Evolutionary conservation across 2,797 vertebrate genomes (phyloP).

Genomic region (Sparus aurata): DNA sequence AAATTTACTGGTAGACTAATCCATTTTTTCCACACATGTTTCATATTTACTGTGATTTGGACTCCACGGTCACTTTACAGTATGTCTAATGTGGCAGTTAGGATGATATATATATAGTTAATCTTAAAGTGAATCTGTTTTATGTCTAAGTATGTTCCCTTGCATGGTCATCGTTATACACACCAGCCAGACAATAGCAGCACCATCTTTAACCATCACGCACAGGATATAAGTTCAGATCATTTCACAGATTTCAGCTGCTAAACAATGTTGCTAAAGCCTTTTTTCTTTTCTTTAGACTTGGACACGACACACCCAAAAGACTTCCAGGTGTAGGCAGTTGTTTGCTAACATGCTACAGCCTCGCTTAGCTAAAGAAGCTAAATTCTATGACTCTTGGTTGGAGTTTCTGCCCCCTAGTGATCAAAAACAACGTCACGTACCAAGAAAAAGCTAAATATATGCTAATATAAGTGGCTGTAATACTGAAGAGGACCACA

Average conservation of each 20-base stretch:
- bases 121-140: slow-evolving; percentile 4
- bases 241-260: slow-evolving; percentile 4
- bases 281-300: no score
- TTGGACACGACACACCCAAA: no score
- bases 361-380: not conserved
- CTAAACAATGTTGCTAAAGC: not conserved
- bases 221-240: not conserved
- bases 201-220: not conserved
- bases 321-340: not conserved
- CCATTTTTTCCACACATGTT: slow-evolving; percentile 36
- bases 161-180: slow-evolving; percentile 14
- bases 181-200: not conserved
- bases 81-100: slow-evolving; percentile 5
- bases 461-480: not conserved
- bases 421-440: not conserved
- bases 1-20: slow-evolving; percentile 32
- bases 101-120: not conserved
- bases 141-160: slow-evolving; percentile 2
- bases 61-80: not conserved
- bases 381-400: not conserved
- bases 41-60: slow-evolving; percentile 22
- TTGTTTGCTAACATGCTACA: not conserved
- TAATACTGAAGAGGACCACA: not conserved
- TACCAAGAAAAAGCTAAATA: not conserved
- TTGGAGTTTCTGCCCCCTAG: not conserved